A percentile compares a stretch with the other conserved stretches of the same genome.
phyloP scores from a whole-genome alignment of 2,113 vertebrate species.

The Menidia beryllina region DNA sequence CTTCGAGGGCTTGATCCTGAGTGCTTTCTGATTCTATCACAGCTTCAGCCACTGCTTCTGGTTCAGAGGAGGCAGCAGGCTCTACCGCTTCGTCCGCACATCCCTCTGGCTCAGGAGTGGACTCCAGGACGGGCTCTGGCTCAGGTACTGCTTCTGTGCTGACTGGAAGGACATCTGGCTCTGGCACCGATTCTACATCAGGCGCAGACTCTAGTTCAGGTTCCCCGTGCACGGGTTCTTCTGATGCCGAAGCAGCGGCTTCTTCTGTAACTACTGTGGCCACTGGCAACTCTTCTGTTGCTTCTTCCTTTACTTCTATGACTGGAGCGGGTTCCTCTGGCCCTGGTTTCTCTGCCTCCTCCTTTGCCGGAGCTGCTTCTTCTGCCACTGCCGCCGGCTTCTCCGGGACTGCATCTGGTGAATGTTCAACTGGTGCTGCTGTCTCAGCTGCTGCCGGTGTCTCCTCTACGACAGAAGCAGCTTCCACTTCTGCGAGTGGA shows the following conservation, averaged over 20 bases:
- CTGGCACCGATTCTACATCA: conserved; percentile 28
- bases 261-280: conserved; percentile 8
- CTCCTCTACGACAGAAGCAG: conserved; percentile 7
- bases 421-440: background rate
- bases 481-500: background rate
- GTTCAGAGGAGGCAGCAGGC: conserved; percentile 28
- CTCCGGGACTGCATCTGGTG: background rate
- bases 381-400: background rate
- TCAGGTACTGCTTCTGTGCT: conserved; percentile 20
- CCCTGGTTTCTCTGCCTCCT: conserved; percentile 12
- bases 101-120: conserved; percentile 53
- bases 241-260: conserved; percentile 30
- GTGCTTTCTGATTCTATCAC: background rate
- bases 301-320: conserved; percentile 12
- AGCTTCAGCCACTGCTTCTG: conserved; percentile 32
- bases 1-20: conserved; percentile 13
- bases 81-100: conserved; percentile 49
- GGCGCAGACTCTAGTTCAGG: conserved; percentile 34
- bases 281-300: background rate
- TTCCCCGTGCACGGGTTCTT: conserved; percentile 31
- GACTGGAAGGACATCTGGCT: conserved; percentile 19
- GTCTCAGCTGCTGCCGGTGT: background rate
- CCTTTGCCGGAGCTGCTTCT: conserved; percentile 7
- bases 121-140: conserved; percentile 50
- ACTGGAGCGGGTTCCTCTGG: conserved; percentile 5